These are phyloP conservation scores for Rhizoglyphus robini DNA, from an alignment of 1,140 invertebrate species.

Conservation along the genomic window DNA sequence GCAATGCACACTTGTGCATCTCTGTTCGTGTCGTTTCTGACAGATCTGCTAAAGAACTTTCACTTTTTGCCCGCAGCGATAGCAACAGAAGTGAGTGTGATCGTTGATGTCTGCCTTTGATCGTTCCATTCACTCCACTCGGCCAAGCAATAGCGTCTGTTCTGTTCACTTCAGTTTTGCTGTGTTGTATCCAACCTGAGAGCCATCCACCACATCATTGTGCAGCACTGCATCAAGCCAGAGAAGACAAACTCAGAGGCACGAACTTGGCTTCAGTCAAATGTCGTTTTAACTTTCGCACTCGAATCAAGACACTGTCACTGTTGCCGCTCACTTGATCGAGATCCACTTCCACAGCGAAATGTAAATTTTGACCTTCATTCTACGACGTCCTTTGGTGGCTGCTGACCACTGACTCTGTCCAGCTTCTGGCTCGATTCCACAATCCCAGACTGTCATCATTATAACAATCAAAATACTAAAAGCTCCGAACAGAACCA, in stretches of 20 bases:
- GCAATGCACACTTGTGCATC: too few species aligned
- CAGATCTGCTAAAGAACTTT: conserved; percentile 7
- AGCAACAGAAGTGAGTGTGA: background rate
- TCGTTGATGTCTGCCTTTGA: background rate
- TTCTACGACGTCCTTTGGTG: background rate
- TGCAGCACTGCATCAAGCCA: too few species aligned
- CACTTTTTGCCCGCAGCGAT: background rate
- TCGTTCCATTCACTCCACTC: too few species aligned
- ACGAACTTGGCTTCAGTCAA: background rate
- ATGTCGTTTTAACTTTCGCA: background rate
- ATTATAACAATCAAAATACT: too few species aligned
- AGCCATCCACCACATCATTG: too few species aligned
- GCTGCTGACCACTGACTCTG: background rate
- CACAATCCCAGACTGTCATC: too few species aligned
- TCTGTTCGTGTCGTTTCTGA: background rate
- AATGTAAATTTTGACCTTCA: background rate
- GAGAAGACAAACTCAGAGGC: too few species aligned
- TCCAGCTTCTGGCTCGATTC: too few species aligned
- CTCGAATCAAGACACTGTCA: background rate
- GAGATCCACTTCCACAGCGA: background rate
- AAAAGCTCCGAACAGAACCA: too few species aligned
- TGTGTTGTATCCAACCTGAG: too few species aligned
- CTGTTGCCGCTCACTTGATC: background rate
- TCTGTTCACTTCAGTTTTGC: too few species aligned
- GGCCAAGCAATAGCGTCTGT: too few species aligned